Percentiles rank a stretch among this genome's conserved stretches.
Evolutionary conservation across 2,888 invertebrate genomes (phyloP).

Genomic region (Boloria selene): DNA sequence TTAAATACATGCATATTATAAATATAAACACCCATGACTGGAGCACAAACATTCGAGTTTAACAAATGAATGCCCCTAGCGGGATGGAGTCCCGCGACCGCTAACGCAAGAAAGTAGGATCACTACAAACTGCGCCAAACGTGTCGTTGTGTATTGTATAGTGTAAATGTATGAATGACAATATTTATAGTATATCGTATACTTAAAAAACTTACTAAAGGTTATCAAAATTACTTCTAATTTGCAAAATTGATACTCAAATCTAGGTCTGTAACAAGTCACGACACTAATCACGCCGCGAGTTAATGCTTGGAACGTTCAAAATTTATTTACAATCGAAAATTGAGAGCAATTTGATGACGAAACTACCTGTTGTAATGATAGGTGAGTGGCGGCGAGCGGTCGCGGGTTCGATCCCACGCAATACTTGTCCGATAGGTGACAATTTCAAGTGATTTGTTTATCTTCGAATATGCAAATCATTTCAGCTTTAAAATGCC

Average conservation of each 20-base stretch:
- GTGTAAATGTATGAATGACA: too few relatives aligned
- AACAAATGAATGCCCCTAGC: too few relatives aligned
- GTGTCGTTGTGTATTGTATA: too few relatives aligned
- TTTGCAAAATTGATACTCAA: slow-evolving; percentile 13
- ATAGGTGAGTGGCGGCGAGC: slow-evolving; percentile 25
- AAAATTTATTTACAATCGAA: slow-evolving; percentile 36
- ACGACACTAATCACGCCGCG: slow-evolving; percentile 28
- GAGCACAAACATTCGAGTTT: too few relatives aligned
- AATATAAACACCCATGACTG: too few relatives aligned
- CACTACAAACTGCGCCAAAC: too few relatives aligned
- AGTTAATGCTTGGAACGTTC: slow-evolving; percentile 22
- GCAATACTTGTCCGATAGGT: slow-evolving; percentile 12
- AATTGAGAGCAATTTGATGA: slow-evolving; percentile 38
- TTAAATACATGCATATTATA: too few relatives aligned
- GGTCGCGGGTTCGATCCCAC: slow-evolving; percentile 39
- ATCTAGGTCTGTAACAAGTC: slow-evolving; percentile 15
- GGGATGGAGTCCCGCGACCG: too few relatives aligned
- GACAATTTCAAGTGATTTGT: slow-evolving; percentile 12
- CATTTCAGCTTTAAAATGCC: not conserved
- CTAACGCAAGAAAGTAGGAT: too few relatives aligned
- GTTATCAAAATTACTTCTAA: not conserved
- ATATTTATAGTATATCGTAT: too few relatives aligned
- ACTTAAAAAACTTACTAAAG: too few relatives aligned
- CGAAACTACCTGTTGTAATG: slow-evolving; percentile 36
- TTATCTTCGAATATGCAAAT: slow-evolving; percentile 6